Evolutionary conservation across 2,797 vertebrate genomes (phyloP).

Genomic region (Botia kubotai): DNA sequence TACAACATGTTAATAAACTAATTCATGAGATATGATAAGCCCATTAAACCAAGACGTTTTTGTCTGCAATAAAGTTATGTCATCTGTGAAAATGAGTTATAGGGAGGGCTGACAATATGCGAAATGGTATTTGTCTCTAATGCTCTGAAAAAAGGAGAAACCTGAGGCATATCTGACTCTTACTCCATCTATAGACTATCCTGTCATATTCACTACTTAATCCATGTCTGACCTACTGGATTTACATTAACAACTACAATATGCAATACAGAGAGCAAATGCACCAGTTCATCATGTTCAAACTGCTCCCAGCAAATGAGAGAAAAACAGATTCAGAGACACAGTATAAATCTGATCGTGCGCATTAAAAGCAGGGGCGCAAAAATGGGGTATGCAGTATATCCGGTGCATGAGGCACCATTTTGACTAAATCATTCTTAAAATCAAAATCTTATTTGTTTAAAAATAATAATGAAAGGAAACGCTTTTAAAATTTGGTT

Average conservation of each 20-base stretch:
- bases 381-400: no score
- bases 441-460: no score
- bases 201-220: background rate
- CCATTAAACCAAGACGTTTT: background rate
- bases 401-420: no score
- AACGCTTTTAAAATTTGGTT: no score
- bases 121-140: background rate
- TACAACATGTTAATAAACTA: background rate
- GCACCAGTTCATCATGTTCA: background rate
- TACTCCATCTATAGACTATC: background rate
- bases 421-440: no score
- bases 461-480: no score
- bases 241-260: background rate
- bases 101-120: background rate
- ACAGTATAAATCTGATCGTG: background rate
- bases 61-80: background rate
- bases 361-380: background rate
- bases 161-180: background rate
- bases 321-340: background rate
- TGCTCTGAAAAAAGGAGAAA: background rate
- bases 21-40: background rate
- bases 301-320: background rate
- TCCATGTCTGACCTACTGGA: constrained; percentile 1
- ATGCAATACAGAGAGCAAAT: background rate
- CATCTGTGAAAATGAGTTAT: background rate